Evolutionary conservation across 1,140 invertebrate genomes (phyloP).

Genomic region (Andrena cerasifolii): DNA sequence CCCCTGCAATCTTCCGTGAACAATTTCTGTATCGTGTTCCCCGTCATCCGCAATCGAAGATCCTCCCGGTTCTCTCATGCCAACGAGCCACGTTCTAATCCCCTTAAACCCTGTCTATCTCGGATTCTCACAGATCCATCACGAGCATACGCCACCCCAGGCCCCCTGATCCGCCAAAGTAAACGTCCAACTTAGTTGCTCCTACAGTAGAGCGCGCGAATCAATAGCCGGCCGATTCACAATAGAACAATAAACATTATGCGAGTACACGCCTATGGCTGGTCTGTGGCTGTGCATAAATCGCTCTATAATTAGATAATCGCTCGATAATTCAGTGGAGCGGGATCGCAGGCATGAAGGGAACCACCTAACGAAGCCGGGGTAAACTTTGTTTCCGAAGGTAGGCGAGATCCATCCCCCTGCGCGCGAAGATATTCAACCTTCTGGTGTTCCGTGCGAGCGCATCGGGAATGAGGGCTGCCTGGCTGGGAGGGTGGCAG

Average conservation of each 20-base stretch:
- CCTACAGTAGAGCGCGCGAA: neutral
- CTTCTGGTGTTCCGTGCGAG: constrained; percentile 49
- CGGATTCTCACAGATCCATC: neutral
- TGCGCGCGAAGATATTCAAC: constrained; percentile 24
- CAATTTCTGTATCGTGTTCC: too few species aligned
- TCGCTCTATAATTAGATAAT: constrained; percentile 40
- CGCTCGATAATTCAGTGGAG: constrained; percentile 22
- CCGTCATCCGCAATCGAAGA: too few species aligned
- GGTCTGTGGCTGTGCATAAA: constrained; percentile 36
- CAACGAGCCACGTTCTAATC: too few species aligned
- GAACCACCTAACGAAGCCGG: constrained; percentile 37
- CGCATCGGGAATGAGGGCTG: constrained; percentile 44
- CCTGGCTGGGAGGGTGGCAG: neutral
- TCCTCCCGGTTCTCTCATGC: too few species aligned
- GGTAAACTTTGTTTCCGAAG: constrained; percentile 41
- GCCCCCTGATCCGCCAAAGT: neutral
- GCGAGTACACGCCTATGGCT: constrained; percentile 29
- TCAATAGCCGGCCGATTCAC: constrained; percentile 35
- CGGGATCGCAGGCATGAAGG: constrained; percentile 7
- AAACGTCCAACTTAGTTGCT: constrained; percentile 16
- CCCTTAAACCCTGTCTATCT: constrained; percentile 21
- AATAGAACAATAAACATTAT: constrained; percentile 48
- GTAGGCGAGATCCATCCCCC: neutral
- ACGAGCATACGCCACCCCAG: neutral
- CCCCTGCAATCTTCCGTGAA: too few species aligned